Evolutionary conservation across 2,797 vertebrate genomes (phyloP), one percentile per base, ranked within the genome.

Genomic region (Meda fulgida): DNA sequence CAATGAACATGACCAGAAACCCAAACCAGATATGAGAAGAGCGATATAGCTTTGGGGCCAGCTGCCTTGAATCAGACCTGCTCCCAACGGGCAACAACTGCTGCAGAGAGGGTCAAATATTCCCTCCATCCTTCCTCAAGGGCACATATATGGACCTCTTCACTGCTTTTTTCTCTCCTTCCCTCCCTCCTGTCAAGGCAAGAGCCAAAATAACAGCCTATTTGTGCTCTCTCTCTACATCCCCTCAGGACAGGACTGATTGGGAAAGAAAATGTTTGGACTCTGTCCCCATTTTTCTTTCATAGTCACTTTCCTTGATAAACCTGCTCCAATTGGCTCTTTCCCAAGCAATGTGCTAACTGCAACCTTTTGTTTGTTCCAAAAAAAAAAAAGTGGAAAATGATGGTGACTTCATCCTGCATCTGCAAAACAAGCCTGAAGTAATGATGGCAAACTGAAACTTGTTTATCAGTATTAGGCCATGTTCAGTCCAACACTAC

Each of bases 221-320:
- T 86, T 86, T 80, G 72, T 43, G 16, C 84, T 89, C 76, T 58
- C 34, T 73, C 77, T 83, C 73, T 72, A 82, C 60, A 81, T 86
- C 83, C 80, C 88, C 73, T 72, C 29, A 75, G 81, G 81, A 78
- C 76, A 81, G 38, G 34, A 76, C 79, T 43, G 78, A 84, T 89
- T 87, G 79, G 78, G 79, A 80, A 87, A 84, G 84, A 87, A 90
- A 87, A 85, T 90, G 88, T 89, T 91, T 86, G 88, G 88, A 72
- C 89, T 89, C n/a, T 58, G 66, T 72, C 72, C 26, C 77, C 73
- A 71, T 84, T 78, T 84, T 84, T 88, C 55, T 84, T 82, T 89
- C 75, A 70, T 46, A 84, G 69, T 71, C 51, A 76, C 82, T 83
- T 81, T 69, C 48, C 66, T 67, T 53, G 63, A 76, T 69, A 80